A percentile compares a stretch with the other conserved stretches of the same genome.
Evolutionary conservation across 2,888 invertebrate species (phyloP).

Genomic region (Lomographa bimaculata): DNA sequence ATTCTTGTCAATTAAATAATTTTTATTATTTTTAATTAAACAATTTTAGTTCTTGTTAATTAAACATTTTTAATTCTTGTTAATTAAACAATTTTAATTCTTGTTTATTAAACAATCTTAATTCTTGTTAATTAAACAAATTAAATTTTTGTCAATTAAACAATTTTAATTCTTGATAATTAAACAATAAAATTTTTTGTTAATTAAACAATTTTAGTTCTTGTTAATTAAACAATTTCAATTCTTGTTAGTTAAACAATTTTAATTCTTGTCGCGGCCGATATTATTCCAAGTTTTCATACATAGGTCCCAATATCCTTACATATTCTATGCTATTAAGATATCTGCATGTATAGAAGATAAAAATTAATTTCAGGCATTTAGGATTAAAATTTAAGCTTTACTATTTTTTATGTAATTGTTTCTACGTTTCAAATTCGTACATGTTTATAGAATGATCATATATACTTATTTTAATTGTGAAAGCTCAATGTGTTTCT

Average conservation of each 20-base stretch:
- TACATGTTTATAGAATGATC: slow-evolving; percentile 14
- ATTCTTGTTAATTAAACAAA: slow-evolving; percentile 20
- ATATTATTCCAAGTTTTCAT: slow-evolving; percentile 32
- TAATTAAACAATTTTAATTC: slow-evolving; percentile 21
- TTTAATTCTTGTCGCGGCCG: slow-evolving; percentile 7
- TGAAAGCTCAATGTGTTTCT: slow-evolving; percentile 77
- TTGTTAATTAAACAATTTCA: slow-evolving; percentile 20
- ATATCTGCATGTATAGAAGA: slow-evolving; percentile 23
- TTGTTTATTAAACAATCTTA: slow-evolving; percentile 9
- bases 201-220: slow-evolving; percentile 12
- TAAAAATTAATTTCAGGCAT: slow-evolving; percentile 18
- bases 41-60: slow-evolving; percentile 5
- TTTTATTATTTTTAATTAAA: no score
- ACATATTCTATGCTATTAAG: slow-evolving; percentile 28
- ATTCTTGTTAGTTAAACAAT: slow-evolving; percentile 7
- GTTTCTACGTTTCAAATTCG: slow-evolving; percentile 14
- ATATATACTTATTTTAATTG: slow-evolving; percentile 29
- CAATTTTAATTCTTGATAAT: slow-evolving; percentile 18
- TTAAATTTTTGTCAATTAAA: slow-evolving; percentile 3
- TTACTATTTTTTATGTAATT: slow-evolving; percentile 14
- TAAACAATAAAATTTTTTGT: slow-evolving; percentile 12
- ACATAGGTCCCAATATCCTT: slow-evolving; percentile 66
- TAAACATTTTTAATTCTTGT: slow-evolving; percentile 8
- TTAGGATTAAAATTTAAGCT: slow-evolving; percentile 16
- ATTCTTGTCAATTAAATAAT: neutral